Conservation (phyloP, 2,113 vertebrate species). For the Tetraodon nigroviridis region DNA sequence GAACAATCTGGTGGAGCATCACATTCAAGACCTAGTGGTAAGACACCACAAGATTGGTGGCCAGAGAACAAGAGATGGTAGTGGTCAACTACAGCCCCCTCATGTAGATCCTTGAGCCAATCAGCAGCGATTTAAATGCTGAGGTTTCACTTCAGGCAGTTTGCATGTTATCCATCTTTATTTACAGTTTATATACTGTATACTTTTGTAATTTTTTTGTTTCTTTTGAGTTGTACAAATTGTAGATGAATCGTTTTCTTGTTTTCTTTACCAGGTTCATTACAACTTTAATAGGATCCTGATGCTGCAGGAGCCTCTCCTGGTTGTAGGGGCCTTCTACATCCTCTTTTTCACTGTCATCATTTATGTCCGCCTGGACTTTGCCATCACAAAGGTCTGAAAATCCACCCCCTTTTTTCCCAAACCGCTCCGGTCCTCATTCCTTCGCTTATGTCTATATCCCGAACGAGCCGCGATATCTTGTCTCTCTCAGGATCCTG, state of each 20-base stretch:
- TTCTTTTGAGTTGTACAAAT: not conserved
- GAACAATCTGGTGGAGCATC: constrained; percentile 94
- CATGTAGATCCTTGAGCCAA: too few species aligned
- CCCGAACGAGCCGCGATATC: not conserved
- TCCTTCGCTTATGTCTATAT: not conserved
- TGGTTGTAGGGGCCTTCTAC: constrained; percentile 96
- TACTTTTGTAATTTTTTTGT: not conserved
- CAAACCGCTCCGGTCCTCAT: not conserved
- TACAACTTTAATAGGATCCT: constrained; percentile 96
- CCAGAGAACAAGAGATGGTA: not conserved
- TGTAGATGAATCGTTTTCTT: not conserved
- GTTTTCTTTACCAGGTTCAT: constrained; percentile 81
- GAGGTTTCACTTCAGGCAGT: too few species aligned
- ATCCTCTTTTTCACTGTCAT: constrained; percentile 98
- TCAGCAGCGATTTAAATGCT: too few species aligned
- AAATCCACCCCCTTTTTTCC: too few species aligned
- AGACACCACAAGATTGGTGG: constrained; percentile 24
- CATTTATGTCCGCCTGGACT: constrained; percentile 93
- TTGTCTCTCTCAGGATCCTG: constrained; percentile 81
- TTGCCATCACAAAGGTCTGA: constrained; percentile 97
- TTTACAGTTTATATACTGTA: too few species aligned
- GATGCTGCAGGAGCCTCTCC: constrained; percentile 95
- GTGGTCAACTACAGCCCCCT: too few species aligned
- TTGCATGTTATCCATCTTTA: too few species aligned
- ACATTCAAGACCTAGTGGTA: constrained; percentile 97